Percentiles rank a stretch among this genome's conserved stretches.
phyloP scores from a whole-genome alignment of 2,888 invertebrate genomes.

The Cyaniris semiargus region DNA sequence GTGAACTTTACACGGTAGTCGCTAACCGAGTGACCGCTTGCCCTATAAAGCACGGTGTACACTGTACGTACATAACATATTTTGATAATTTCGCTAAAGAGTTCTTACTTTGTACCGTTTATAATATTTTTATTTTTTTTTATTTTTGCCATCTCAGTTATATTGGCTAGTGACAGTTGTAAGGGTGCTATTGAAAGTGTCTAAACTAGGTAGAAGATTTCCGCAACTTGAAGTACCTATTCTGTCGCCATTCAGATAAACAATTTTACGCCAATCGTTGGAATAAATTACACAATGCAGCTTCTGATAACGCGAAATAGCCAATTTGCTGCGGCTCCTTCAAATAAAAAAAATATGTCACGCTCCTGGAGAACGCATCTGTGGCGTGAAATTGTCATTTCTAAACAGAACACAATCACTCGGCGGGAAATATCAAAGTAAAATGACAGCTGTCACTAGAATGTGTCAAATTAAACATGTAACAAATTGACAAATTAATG shows the following conservation, averaged over 20 bases:
- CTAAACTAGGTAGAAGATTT: background rate
- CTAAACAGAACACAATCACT: conserved; percentile 43
- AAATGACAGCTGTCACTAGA: conserved; percentile 45
- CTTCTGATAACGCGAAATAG: conserved; percentile 43
- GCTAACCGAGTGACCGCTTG: no score
- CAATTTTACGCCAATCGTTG: conserved; percentile 42
- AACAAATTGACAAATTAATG: background rate
- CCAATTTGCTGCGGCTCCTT: conserved; percentile 56
- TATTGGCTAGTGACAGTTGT: no score
- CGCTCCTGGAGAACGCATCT: conserved; percentile 58
- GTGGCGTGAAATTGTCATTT: conserved; percentile 61
- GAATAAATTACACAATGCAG: conserved; percentile 37
- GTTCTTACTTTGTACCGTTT: no score
- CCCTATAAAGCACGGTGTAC: no score
- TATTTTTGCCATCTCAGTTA: no score
- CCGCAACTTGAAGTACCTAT: background rate
- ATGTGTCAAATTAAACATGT: conserved; percentile 4
- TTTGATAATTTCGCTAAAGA: no score
- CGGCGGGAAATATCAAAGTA: conserved; percentile 39
- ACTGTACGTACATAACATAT: no score
- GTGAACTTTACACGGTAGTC: no score
- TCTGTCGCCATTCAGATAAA: conserved; percentile 18
- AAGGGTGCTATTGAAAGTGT: background rate
- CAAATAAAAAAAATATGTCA: conserved; percentile 50
- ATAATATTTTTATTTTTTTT: no score